Base-by-base conservation (phyloP, 2,888 invertebrate genomes). In the Tryphoninae sp. region DNA sequence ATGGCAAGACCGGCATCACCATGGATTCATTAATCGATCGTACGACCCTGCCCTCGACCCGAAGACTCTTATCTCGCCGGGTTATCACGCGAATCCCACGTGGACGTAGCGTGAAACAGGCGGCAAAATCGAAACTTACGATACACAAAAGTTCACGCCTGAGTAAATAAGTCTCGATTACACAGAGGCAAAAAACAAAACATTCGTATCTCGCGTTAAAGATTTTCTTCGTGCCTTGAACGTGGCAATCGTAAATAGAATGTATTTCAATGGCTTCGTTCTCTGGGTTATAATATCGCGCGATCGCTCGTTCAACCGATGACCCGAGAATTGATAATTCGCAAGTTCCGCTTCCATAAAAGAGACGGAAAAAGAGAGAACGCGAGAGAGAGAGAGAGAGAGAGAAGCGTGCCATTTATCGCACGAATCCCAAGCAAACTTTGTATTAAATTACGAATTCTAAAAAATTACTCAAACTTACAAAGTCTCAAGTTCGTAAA, bases 311-410 rank as follows among this genome's bases (percentile, higher is more conserved):
- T 33, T 33, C 33, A 62, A 33, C 22, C n/a, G 40, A 33, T 62
- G 61, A 62, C 33, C 33, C 61, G 61, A 26, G 61, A 33, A 62
- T 33, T 33, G 53, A 45, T 19, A 16, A 53, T 53, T 53, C 16
- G 53, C 19, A 53, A 19, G n/a, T 33, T 33, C 42, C 11, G 64
- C 16, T 58, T 53, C 55, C 22, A 23, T 9, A n/a, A 53, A n/a
- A 16, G 55, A 75, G 22, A 19, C 13, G 53, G 45, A 22, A 71
- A 80, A 65, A 65, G 65, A 76, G 75, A 58, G 59, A 69, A 76
- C 19, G 19, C 19, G 19, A 8, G 58, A 16, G 11, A 23, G 68
- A 80, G 86, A 85, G 74, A 86, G 85, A 85, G 86, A 82, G 61
- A 81, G 73, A 84, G 68, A 19, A 33, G 33, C 33, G 33, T 33